These are phyloP conservation scores for Anastatus disparis DNA, from an alignment of 1,140 invertebrate genomes.

Conservation along the genomic window DNA sequence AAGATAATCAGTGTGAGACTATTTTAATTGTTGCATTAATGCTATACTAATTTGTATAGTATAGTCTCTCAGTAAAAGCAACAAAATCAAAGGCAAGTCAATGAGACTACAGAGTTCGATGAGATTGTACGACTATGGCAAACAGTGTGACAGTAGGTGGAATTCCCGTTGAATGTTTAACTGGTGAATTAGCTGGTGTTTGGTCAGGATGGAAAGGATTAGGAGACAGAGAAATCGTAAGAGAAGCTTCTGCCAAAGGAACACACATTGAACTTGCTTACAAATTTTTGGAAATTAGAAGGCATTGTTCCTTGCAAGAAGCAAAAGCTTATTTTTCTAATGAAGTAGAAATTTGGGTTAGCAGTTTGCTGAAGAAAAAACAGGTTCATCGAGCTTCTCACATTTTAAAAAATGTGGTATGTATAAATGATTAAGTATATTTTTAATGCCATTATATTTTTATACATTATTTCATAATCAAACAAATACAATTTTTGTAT, in stretches of 20 bases:
- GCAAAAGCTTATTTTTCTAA: conserved; percentile 64
- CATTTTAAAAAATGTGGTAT: conserved; percentile 70
- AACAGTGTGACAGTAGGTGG: conserved; percentile 44
- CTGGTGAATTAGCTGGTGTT: conserved; percentile 50
- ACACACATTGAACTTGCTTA: conserved; percentile 71
- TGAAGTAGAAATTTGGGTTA: conserved; percentile 72
- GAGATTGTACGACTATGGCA: conserved; percentile 42
- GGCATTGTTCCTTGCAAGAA: conserved; percentile 65
- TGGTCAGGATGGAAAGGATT: conserved; percentile 72
- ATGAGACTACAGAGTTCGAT: conserved; percentile 27
- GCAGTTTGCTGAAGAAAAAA: conserved; percentile 70
- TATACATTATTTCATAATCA: too few relatives aligned
- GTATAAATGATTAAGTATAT: background rate
- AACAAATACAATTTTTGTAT: conserved; percentile 16
- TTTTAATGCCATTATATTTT: conserved; percentile 3
- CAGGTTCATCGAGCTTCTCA: conserved; percentile 74
- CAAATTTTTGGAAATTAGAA: conserved; percentile 69
- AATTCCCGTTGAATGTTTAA: conserved; percentile 55
- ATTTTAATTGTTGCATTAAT: conserved; percentile 24
- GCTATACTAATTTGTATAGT: too few relatives aligned
- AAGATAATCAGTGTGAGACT: conserved; percentile 8
- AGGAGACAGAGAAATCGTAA: conserved; percentile 70
- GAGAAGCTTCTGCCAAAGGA: conserved; percentile 75
- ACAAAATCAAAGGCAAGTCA: background rate
- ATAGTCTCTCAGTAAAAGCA: conserved; percentile 2